These are phyloP conservation scores for Heteromormyrus szaboi DNA, from an alignment of 2,797 vertebrate genomes.

Conservation along the genomic window DNA sequence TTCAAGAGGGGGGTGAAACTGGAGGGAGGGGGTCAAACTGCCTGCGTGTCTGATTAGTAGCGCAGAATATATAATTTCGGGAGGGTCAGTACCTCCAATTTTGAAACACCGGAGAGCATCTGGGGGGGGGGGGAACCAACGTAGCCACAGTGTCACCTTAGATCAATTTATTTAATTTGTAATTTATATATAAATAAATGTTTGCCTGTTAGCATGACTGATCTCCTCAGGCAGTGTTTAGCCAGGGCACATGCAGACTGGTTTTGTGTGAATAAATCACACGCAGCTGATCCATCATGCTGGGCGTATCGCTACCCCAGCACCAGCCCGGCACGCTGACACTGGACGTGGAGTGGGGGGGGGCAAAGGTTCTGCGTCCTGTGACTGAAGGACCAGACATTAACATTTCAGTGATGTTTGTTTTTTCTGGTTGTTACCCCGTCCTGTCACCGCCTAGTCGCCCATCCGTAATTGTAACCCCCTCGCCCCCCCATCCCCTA, in stretches of 20 bases:
- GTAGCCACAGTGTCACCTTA: not conserved
- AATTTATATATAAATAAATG: slow-evolving; percentile 6
- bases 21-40: not conserved
- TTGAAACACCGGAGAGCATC: not conserved
- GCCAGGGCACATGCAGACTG: not conserved
- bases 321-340: not conserved
- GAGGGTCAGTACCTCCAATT: not conserved
- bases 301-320: not conserved
- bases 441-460: not conserved
- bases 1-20: not conserved
- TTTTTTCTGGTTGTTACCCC: not conserved
- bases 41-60: not conserved
- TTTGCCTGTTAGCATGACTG: not conserved
- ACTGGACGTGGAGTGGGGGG: not conserved
- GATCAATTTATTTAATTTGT: not conserved
- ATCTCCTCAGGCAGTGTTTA: not conserved
- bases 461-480: not conserved
- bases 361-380: not conserved
- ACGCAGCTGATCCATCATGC: slow-evolving; percentile 3
- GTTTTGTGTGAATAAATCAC: slow-evolving; percentile 15
- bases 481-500: not conserved
- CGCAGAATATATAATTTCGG: not conserved
- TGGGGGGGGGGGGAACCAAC: not conserved
- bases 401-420: not conserved
- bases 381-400: not conserved